Percentiles rank a stretch among this genome's conserved stretches.
Evolutionary conservation across 2,113 vertebrate genomes (phyloP).

Genomic region (Sula dactylatra): DNA sequence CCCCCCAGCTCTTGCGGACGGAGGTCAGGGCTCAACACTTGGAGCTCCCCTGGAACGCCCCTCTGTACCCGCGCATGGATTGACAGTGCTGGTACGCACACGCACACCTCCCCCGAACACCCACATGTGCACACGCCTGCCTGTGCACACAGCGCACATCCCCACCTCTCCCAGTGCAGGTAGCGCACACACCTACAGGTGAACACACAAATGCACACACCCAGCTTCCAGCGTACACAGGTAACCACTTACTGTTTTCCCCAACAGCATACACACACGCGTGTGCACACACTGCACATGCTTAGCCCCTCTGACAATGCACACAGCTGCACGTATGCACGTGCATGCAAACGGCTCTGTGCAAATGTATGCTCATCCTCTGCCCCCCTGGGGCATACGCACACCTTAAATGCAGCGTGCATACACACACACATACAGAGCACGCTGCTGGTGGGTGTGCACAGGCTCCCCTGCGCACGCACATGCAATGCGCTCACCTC

Average conservation of each 20-base stretch:
- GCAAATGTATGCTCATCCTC: accelerated
- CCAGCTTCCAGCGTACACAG: accelerated
- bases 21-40: neutral
- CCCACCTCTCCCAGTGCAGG: neutral
- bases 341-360: neutral
- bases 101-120: neutral
- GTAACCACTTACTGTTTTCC: neutral
- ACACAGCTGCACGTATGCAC: accelerated
- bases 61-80: accelerated
- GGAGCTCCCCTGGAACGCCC: neutral
- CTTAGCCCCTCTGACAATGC: neutral
- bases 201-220: neutral
- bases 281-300: accelerated
- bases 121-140: accelerated
- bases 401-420: accelerated
- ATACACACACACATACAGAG: neutral
- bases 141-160: too few species aligned
- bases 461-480: neutral
- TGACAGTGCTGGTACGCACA: neutral
- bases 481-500: accelerated
- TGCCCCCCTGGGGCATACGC: accelerated
- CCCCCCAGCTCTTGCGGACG: accelerated
- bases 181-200: neutral
- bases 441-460: accelerated
- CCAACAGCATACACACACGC: accelerated